phyloP scores from a whole-genome alignment of 2,113 vertebrate genomes.

The Zapus hudsonius region DNA sequence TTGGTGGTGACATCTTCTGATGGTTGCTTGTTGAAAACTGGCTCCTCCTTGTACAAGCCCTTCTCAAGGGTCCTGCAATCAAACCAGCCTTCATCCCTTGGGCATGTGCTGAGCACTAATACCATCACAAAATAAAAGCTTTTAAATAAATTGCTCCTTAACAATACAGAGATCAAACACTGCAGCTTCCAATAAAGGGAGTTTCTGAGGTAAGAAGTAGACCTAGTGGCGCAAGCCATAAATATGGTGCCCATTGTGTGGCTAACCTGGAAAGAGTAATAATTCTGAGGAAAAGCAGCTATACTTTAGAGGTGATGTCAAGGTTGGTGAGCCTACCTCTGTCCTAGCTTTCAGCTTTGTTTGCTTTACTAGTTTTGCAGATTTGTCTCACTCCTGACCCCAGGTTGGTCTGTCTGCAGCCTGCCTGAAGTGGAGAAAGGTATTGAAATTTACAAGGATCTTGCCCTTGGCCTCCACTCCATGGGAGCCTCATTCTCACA shows the following conservation, averaged over 20 bases:
- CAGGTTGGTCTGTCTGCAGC: not conserved
- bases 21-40: slow-evolving; percentile 7
- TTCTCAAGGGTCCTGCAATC: slow-evolving; percentile 25
- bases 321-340: slow-evolving; percentile 50
- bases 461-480: slow-evolving; percentile 54
- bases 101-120: not conserved
- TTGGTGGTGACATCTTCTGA: not conserved
- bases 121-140: slow-evolving; percentile 47
- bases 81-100: slow-evolving; percentile 25
- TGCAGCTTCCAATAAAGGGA: slow-evolving; percentile 5
- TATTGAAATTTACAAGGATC: slow-evolving; percentile 64
- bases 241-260: not conserved
- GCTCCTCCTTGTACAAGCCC: not conserved
- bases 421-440: slow-evolving; percentile 28
- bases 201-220: not conserved
- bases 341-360: slow-evolving; percentile 32
- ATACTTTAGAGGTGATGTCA: slow-evolving; percentile 17
- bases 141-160: slow-evolving; percentile 42
- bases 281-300: slow-evolving; percentile 9
- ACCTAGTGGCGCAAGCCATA: not conserved
- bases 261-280: not conserved
- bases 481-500: not conserved
- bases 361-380: slow-evolving; percentile 51
- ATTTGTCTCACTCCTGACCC: slow-evolving; percentile 36
- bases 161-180: slow-evolving; percentile 51